Evolutionary conservation across 2,888 invertebrate genomes (phyloP), one percentile per base, ranked within the genome.

Genomic region (Tolmerus cingulatus): DNA sequence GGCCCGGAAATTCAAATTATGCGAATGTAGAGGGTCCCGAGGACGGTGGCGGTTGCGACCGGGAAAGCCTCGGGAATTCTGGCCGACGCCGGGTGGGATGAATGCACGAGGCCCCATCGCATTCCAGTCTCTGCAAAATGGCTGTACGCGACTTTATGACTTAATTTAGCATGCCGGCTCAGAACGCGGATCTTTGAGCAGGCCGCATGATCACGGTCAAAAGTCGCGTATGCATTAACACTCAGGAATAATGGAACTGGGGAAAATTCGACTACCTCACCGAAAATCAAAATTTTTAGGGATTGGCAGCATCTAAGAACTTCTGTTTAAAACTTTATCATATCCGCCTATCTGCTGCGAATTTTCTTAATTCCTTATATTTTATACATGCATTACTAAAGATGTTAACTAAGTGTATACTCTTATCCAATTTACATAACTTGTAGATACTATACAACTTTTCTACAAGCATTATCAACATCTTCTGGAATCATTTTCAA

Each of bases 1-100:
- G 76, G 86, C 16, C 51, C 76, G 76, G 76, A 86, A 86, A 76
- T 74, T 77, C 51, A 86, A 86, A 86, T 86, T 74, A 74, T 46
- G 40, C 57, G 74, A 86, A 86, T 86, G 86, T 78, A 78, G 37
- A 37, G 55, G 76, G 86, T 40, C 57, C 34, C 34, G 7, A 7
- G 34, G 77, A 30, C 27, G 74, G 43, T 16, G 23, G 27, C 74
- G 16, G 85, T 2, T 7, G 30, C 40, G 27, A 46, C 43, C n/a
- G 27, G 43, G 14, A 27, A 86, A 51, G 76, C 27, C 23, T 34
- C 77, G 37, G 55, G 51, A 86, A 86, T 74, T 37, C 27, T 34
- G 40, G 66, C 40, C 27, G 43, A 37, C 8, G 74, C 66, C 14
- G 23, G 66, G 12, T 66, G 9, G 27, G 27, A 66, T 23, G 14